Base-by-base conservation (phyloP, 2,113 vertebrate genomes). In the Amphiprion percula region DNA sequence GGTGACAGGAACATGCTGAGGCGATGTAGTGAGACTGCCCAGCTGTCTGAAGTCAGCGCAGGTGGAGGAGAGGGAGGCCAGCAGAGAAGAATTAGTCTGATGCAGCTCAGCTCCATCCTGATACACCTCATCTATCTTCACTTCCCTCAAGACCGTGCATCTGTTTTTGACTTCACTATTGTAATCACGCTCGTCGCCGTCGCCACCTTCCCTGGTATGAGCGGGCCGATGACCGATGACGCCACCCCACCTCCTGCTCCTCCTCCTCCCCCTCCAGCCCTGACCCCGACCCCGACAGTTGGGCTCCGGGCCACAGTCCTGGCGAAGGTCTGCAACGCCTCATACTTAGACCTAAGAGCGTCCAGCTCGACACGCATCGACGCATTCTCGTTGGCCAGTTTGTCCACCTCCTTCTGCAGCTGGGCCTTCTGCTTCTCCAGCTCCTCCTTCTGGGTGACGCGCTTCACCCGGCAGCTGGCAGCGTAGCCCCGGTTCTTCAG, bases 151-250 rank as follows among this genome's bases (percentile, higher is more conserved):
- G 97, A 99, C 91, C 96, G 95, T 52, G 96, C 96, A 79, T 98
- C 97, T 70, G 97, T 96, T 95, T 99, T 99, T 87, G 98, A 98
- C 94, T 99, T 99, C 74, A 99, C 97, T 96, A 99, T 99, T 23
- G 98, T 99, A 89, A 99, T 99, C 91, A 99, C 98, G 49, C 98
- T 99, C 16, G 98, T 99, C 44, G 97, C 96, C 15, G 91, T 93
- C 0, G 97, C 97, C 80, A 97, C 95, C 92, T 99, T 99, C 82
- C 97, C 97, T 0, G 98, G 97, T 82, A 99, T 90, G 0, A 98
- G 95, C 4, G 97, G 98, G 68, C 97, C 97, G 56, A 98, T 96
- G 87, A 96, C 95, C 0, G 97, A 94, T 2, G 96, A 81, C 5
- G 97, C 93, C 28, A 96, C 55, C 60, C 88, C 96, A 16, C 97